Base-by-base conservation (phyloP, 2,797 vertebrate genomes). In the Pseudomugil gertrudae region DNA sequence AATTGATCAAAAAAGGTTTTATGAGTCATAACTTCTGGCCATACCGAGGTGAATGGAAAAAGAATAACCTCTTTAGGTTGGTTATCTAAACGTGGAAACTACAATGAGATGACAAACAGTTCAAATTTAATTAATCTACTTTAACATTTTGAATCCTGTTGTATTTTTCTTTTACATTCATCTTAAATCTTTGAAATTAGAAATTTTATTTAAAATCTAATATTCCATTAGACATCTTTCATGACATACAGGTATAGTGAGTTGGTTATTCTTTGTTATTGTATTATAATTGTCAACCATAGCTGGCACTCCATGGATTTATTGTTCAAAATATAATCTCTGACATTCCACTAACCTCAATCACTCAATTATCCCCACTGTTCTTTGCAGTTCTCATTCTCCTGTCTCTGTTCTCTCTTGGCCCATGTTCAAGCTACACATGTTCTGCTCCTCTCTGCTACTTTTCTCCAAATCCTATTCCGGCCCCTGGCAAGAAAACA, bases 311-410 rank as follows among this genome's bases (percentile, higher is more conserved):
- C 40, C n/a, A n/a, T 68, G 30, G 19, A 57, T 51, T 63, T 57
- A 64, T 63, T 74, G 32, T 32, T 51, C 17, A 35, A 29, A n/a
- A 55, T 80, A 51, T 56, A 65, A 76, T 83, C 43, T 67, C 57
- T 84, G 66, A 87, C 69, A 74, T 78, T 82, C 76, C 55, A 54
- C 50, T 81, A 74, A 83, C 79, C 79, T 63, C 79, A 76, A 80
- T 81, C 72, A 72, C 47, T 2, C 32, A 61, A 33, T 70, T 74
- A 69, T 65, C 63, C 50, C 24, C 55, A 50, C 63, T 23, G 50
- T 36, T 21, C 60, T 77, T 84, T 84, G 78, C 77, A 68, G 36
- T 62, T 68, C 53, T 48, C 62, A 57, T 78, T 63, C 72, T 63
- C 67, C 40, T 54, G 69, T 73, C 73, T 75, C 33, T 71, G 50